Evolutionary conservation across 1,140 invertebrate species (phyloP), one percentile per base, ranked within the genome.

Genomic region (Cylas formicarius): DNA sequence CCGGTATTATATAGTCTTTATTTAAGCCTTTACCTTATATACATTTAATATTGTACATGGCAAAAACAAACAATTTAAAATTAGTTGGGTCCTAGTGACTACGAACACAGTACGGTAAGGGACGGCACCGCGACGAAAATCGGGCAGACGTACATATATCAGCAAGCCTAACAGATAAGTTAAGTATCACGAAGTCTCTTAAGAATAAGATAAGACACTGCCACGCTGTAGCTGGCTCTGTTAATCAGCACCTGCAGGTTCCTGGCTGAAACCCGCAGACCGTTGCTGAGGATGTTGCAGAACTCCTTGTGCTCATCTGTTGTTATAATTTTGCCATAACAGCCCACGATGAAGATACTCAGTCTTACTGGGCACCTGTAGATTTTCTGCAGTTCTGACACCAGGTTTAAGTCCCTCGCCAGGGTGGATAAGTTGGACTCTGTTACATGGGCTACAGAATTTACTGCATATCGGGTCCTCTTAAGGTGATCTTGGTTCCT

Each of bases 151-250:
- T n/a, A n/a, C n/a, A n/a, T n/a, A n/a, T n/a, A n/a, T n/a, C n/a
- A n/a, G n/a, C n/a, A n/a, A n/a, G n/a, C n/a, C n/a, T n/a, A n/a
- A n/a, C n/a, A n/a, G n/a, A n/a, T n/a, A n/a, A n/a, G n/a, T n/a
- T n/a, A n/a, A n/a, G n/a, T n/a, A n/a, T 57, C 57, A n/a, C 59
- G 29, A 7, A 31, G 42, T 20, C 32, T 10, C 22, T 26, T 35
- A 3, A 44, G 17, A 13, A 44, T 16, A 14, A 37, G n/a, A 17
- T 38, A 29, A 11, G 34, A 33, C 16, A 18, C 22, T 8, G 10
- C 43, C 18, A 18, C 33, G 10, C 32, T 26, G 14, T 44, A 26
- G 14, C 36, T 38, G 4, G 36, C 36, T 23, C 14, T 5, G 22
- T 26, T 38, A 4, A 38, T 8, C 14, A 38, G 8, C 4, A 7